A percentile compares a stretch with the other conserved stretches of the same genome.
Evolutionary conservation across 2,888 invertebrate genomes (phyloP).

Genomic region (Lamproptera curius): DNA sequence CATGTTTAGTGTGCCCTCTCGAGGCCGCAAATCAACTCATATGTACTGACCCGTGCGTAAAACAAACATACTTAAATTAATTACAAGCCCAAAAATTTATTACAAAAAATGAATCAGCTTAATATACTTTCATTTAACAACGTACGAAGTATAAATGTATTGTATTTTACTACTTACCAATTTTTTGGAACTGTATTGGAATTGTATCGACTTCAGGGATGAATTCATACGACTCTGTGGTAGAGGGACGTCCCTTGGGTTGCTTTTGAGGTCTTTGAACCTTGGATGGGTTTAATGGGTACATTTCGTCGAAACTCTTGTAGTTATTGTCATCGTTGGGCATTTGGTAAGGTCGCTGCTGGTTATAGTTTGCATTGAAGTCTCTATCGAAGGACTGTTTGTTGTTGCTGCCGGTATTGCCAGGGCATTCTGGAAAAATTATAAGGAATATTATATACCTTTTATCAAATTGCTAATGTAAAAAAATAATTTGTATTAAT

Average conservation of each 20-base stretch:
- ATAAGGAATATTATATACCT: too few relatives aligned
- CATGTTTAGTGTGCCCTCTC: too few relatives aligned
- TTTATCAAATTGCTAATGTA: too few relatives aligned
- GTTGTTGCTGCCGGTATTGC: not conserved
- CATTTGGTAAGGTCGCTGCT: not conserved
- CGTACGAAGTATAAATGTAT: too few relatives aligned
- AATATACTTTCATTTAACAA: too few relatives aligned
- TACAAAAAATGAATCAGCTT: too few relatives aligned
- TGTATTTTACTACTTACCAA: slow-evolving; percentile 7
- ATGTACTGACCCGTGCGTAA: too few relatives aligned
- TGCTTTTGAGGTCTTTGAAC: not conserved
- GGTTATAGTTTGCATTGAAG: not conserved
- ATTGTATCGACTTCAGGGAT: slow-evolving; percentile 1
- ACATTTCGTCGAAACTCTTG: not conserved
- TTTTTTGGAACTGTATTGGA: slow-evolving; percentile 4
- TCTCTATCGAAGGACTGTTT: not conserved
- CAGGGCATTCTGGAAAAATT: slow-evolving; percentile 15
- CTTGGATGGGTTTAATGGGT: not conserved
- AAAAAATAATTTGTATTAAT: too few relatives aligned
- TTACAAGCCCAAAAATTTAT: too few relatives aligned
- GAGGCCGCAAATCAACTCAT: too few relatives aligned
- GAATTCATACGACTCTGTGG: not conserved
- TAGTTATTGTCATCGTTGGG: not conserved
- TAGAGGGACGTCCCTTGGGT: not conserved
- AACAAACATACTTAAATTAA: too few relatives aligned